These are phyloP conservation scores for Meloidogyne hapla DNA, from an alignment of 1,140 invertebrate species.

Conservation along the genomic window DNA sequence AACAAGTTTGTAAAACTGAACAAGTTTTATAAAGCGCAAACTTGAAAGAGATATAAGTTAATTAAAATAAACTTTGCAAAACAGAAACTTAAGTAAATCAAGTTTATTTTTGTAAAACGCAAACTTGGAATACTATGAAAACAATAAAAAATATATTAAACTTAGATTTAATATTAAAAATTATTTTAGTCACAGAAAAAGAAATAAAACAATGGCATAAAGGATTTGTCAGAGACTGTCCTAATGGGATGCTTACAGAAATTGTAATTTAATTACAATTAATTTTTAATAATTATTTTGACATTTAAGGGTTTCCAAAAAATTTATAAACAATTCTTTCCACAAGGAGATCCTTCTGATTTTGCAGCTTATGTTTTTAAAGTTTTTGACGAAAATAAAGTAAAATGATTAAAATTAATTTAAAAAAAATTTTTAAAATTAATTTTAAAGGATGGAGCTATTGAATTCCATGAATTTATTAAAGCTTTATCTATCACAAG, in stretches of 20 bases:
- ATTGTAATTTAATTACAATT: conserved; percentile 38
- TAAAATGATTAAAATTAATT: conserved; percentile 68
- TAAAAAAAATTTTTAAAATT: conserved; percentile 9
- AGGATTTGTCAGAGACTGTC: conserved; percentile 63
- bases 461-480: conserved; percentile 96
- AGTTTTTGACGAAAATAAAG: conserved; percentile 97
- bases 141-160: no score
- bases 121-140: no score
- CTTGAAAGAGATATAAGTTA: no score
- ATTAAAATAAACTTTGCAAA: no score
- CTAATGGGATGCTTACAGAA: conserved; percentile 64
- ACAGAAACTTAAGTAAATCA: no score
- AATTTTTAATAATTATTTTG: neutral
- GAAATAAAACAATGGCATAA: conserved; percentile 64
- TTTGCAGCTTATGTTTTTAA: conserved; percentile 94
- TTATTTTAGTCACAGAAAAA: conserved; percentile 61
- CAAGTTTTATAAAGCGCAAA: neutral
- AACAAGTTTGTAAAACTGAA: neutral
- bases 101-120: no score
- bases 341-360: conserved; percentile 89
- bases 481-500: conserved; percentile 90
- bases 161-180: no score
- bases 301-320: conserved; percentile 85
- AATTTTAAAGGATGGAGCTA: conserved; percentile 81
- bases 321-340: conserved; percentile 97